Evolutionary conservation across 2,113 vertebrate species (phyloP).

Genomic region (Periophthalmodon schlosseri): DNA sequence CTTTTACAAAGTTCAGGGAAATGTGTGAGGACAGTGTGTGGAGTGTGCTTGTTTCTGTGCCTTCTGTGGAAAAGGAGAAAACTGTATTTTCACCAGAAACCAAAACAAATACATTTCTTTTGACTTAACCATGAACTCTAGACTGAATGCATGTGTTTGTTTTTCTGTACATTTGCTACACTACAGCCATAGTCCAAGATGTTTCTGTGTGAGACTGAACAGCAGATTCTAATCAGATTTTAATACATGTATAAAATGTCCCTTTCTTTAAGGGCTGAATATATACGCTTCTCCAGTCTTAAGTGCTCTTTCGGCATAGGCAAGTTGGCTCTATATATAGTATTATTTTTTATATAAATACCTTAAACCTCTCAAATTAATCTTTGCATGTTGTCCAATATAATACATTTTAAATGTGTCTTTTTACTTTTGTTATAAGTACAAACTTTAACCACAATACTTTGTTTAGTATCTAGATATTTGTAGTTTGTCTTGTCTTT

Average conservation of each 20-base stretch:
- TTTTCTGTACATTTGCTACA: conserved; percentile 60
- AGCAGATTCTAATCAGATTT: conserved; percentile 25
- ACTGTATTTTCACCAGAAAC: conserved; percentile 56
- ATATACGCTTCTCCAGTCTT: conserved; percentile 64
- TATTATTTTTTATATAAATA: conserved; percentile 77
- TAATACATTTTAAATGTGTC: conserved; percentile 63
- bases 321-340: conserved; percentile 67
- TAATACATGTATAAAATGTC: conserved; percentile 30
- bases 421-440: conserved; percentile 67
- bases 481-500: conserved; percentile 66
- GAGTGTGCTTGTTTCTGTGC: conserved; percentile 54
- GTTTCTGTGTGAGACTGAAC: conserved; percentile 31
- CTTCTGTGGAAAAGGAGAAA: conserved; percentile 42
- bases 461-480: conserved; percentile 65
- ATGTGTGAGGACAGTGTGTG: conserved; percentile 33
- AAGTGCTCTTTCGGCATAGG: conserved; percentile 53
- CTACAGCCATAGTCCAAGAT: conserved; percentile 57
- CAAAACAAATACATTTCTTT: conserved; percentile 50
- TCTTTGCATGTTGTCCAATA: conserved; percentile 79
- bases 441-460: conserved; percentile 68
- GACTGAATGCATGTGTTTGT: conserved; percentile 58
- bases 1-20: conserved; percentile 45
- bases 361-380: conserved; percentile 71
- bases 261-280: conserved; percentile 51
- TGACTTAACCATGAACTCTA: conserved; percentile 38